Percentiles rank a stretch among this genome's conserved stretches.
Evolutionary conservation across 2,888 invertebrate species (phyloP).

Genomic region (Atrina japonica): DNA sequence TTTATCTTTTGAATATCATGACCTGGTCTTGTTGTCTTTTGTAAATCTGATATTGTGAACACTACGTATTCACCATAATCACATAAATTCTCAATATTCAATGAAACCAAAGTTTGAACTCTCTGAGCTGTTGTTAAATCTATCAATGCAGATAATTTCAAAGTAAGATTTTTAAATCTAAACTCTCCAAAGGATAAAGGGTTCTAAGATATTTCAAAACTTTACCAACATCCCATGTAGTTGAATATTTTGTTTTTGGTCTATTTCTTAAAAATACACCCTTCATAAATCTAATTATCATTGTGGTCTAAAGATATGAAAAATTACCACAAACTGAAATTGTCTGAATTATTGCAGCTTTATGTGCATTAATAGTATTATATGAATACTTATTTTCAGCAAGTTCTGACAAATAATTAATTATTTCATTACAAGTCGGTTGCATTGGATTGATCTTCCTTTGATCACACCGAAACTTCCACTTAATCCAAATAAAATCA

Average conservation of each 20-base stretch:
- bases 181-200: not conserved
- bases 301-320: slow-evolving; percentile 3
- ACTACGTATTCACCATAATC: slow-evolving; percentile 14
- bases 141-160: not conserved
- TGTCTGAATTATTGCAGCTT: not conserved
- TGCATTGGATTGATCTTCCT: slow-evolving; percentile 9
- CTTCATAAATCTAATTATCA: not conserved
- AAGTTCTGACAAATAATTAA: not conserved
- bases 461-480: slow-evolving; percentile 17
- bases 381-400: not conserved
- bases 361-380: not conserved
- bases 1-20: not conserved
- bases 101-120: slow-evolving; percentile 22
- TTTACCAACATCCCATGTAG: no score
- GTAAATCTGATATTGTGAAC: no score
- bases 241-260: no score
- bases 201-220: no score
- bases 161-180: not conserved
- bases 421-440: slow-evolving; percentile 20
- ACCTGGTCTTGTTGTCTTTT: slow-evolving; percentile 29
- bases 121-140: slow-evolving; percentile 26
- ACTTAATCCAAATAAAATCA: slow-evolving; percentile 21
- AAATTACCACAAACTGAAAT: slow-evolving; percentile 3
- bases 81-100: slow-evolving; percentile 37
- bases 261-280: not conserved